Conservation (phyloP, 2,797 vertebrate genomes). For the Notolabrus celidotus region DNA sequence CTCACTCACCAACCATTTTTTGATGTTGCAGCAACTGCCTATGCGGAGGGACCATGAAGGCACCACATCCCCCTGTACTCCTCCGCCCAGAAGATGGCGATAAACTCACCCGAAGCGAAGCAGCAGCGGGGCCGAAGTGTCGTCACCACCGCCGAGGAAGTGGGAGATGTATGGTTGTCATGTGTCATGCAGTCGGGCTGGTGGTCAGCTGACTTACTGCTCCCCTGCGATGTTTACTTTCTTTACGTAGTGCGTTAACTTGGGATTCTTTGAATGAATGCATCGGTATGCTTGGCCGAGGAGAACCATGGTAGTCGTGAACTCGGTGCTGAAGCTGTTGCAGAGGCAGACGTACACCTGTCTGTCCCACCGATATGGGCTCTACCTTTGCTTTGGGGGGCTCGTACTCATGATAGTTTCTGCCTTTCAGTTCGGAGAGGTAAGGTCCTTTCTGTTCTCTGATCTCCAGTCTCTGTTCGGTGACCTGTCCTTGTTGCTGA, state of each 20-base stretch:
- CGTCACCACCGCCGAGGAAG: constrained; percentile 48
- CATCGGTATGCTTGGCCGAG: constrained; percentile 74
- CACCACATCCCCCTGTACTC: too few species aligned
- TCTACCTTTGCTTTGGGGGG: constrained; percentile 96
- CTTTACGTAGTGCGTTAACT: background rate
- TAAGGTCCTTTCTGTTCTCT: constrained; percentile 71
- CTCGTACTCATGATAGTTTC: constrained; percentile 96
- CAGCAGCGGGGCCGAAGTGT: background rate
- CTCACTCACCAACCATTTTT: too few species aligned
- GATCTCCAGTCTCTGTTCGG: background rate
- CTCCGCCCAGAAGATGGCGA: constrained; percentile 50
- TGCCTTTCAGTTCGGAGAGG: constrained; percentile 98
- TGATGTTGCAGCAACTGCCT: too few species aligned
- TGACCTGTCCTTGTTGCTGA: accelerated
- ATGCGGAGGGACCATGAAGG: too few species aligned
- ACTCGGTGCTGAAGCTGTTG: constrained; percentile 91
- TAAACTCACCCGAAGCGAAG: background rate
- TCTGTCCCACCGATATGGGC: constrained; percentile 96
- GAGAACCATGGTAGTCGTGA: constrained; percentile 91
- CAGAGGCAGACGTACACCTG: constrained; percentile 98
- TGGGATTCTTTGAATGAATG: constrained; percentile 68
- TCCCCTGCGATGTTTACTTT: constrained; percentile 58
- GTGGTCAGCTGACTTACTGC: constrained; percentile 73
- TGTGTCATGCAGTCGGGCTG: constrained; percentile 56
- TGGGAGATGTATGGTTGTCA: constrained; percentile 52